These are phyloP conservation scores for Chrysemys picta DNA, from an alignment of 2,113 vertebrate genomes.

Conservation along the genomic window DNA sequence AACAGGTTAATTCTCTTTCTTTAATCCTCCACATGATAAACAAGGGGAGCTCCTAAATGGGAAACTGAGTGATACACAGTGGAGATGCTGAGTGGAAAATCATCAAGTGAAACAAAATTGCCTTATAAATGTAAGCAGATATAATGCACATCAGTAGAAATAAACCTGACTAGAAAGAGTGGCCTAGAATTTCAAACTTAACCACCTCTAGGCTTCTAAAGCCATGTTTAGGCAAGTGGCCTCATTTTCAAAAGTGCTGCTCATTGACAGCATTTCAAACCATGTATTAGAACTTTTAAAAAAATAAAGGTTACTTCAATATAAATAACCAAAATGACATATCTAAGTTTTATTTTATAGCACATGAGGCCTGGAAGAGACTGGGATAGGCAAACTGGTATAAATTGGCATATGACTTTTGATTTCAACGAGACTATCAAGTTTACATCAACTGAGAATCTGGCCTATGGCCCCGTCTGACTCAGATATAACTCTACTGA, in stretches of 20 bases:
- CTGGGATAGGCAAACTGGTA: background rate
- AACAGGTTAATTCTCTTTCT: slow-evolving; percentile 22
- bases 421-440: background rate
- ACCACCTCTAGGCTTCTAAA: background rate
- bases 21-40: slow-evolving; percentile 3
- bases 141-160: background rate
- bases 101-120: slow-evolving; percentile 18
- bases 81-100: slow-evolving; percentile 16
- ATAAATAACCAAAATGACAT: slow-evolving; percentile 27
- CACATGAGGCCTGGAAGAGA: slow-evolving; percentile 2
- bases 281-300: background rate
- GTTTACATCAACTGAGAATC: background rate
- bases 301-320: slow-evolving; percentile 11
- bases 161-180: background rate
- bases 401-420: background rate
- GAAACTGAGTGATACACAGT: background rate
- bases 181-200: background rate
- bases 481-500: background rate
- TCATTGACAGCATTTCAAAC: background rate
- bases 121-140: background rate
- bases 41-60: slow-evolving; percentile 25
- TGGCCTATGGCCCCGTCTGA: background rate
- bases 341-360: slow-evolving; percentile 15
- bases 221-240: slow-evolving; percentile 6
- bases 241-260: background rate